Evolutionary conservation across 2,113 vertebrate genomes (phyloP).

Genomic region (Scortum barcoo): DNA sequence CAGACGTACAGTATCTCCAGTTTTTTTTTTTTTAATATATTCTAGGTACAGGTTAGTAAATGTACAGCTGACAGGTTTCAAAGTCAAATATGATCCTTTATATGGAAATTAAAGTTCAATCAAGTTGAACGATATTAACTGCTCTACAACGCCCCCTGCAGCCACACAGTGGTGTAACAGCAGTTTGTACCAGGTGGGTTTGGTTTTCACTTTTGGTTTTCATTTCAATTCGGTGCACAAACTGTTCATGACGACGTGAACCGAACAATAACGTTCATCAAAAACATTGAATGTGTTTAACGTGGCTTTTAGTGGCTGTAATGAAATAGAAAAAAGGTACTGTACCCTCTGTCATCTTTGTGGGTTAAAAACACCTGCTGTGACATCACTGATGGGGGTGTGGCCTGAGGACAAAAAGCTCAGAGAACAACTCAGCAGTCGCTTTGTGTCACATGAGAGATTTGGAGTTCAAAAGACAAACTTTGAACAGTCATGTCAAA

Average conservation of each 20-base stretch:
- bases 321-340: not conserved
- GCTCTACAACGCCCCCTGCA: not conserved
- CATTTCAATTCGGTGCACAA: not conserved
- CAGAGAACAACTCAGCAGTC: constrained; percentile 2
- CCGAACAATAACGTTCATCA: not conserved
- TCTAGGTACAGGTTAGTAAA: not conserved
- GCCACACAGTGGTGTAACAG: not conserved
- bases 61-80: not conserved
- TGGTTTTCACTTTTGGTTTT: too few relatives aligned
- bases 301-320: not conserved
- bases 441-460: not conserved
- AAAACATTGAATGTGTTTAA: not conserved
- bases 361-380: not conserved
- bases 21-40: too few relatives aligned
- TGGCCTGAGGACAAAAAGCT: not conserved
- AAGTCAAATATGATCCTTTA: not conserved
- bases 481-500: constrained; percentile 64
- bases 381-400: constrained; percentile 27
- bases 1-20: too few relatives aligned
- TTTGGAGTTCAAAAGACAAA: constrained; percentile 55
- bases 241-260: not conserved
- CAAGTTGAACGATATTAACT: too few relatives aligned
- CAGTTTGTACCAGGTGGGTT: not conserved
- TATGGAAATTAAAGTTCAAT: not conserved
- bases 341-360: not conserved